Evolutionary conservation across 2,888 invertebrate genomes (phyloP).

Genomic region (Ochropleura leucogaster): DNA sequence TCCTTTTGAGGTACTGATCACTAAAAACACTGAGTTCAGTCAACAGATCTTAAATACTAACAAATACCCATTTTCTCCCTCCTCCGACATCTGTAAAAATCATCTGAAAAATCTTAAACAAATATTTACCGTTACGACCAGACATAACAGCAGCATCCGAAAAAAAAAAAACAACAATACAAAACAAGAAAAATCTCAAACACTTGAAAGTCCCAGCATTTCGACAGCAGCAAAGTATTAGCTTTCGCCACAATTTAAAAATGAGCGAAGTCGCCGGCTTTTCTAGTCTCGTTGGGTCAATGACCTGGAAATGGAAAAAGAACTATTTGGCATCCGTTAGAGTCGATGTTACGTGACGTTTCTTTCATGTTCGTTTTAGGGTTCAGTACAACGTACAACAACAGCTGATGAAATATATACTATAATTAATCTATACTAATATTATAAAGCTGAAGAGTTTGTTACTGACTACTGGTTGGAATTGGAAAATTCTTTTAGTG

Average conservation of each 20-base stretch:
- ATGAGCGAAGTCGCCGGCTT: slow-evolving; percentile 69
- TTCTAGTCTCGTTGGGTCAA: slow-evolving; percentile 70
- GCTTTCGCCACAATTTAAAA: slow-evolving; percentile 66
- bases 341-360: slow-evolving; percentile 69
- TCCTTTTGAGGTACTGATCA: too few relatives aligned
- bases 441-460: too few relatives aligned
- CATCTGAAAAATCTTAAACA: not conserved
- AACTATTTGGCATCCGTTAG: slow-evolving; percentile 77
- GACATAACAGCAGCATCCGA: not conserved
- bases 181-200: slow-evolving; percentile 38
- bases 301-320: slow-evolving; percentile 73
- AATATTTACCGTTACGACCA: not conserved
- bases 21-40: not conserved
- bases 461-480: too few relatives aligned
- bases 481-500: too few relatives aligned
- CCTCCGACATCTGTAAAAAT: not conserved
- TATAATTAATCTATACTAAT: too few relatives aligned
- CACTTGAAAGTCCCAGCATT: slow-evolving; percentile 52
- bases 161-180: slow-evolving; percentile 26
- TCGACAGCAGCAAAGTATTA: slow-evolving; percentile 55
- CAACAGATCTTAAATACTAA: not conserved
- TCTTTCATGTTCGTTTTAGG: slow-evolving; percentile 73
- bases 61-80: not conserved
- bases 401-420: too few relatives aligned
- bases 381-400: slow-evolving; percentile 19